These are phyloP conservation scores for Fistularia tabacaria DNA, from an alignment of 2,797 vertebrate genomes.

Conservation along the genomic window DNA sequence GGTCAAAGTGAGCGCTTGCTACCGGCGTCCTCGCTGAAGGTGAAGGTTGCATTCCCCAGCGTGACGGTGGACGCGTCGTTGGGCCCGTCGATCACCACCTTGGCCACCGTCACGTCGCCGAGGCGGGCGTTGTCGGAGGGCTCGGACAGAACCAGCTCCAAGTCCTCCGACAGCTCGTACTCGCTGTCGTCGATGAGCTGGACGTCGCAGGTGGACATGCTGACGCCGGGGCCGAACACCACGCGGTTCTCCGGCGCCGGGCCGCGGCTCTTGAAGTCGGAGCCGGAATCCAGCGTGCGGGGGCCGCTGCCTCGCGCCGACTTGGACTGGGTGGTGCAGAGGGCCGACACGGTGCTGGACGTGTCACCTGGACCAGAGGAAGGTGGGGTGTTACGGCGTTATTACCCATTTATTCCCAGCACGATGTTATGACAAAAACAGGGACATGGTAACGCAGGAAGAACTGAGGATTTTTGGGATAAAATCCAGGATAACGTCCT, in stretches of 20 bases:
- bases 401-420: too few species aligned
- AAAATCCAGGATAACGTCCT: too few species aligned
- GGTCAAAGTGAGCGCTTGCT: not conserved
- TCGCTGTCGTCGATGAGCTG: slow-evolving; percentile 92
- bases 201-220: slow-evolving; percentile 84
- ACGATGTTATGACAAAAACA: too few species aligned
- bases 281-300: slow-evolving; percentile 85
- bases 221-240: slow-evolving; percentile 83
- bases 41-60: slow-evolving; percentile 85
- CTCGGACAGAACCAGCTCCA: slow-evolving; percentile 85
- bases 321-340: slow-evolving; percentile 87
- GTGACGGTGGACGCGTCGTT: slow-evolving; percentile 91
- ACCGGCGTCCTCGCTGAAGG: slow-evolving; percentile 92
- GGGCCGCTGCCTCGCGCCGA: slow-evolving; percentile 90
- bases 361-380: slow-evolving; percentile 74
- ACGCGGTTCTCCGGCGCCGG: slow-evolving; percentile 80
- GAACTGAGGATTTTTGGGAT: too few species aligned
- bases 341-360: slow-evolving; percentile 85
- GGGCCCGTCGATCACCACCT: slow-evolving; percentile 86
- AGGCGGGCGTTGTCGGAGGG: slow-evolving; percentile 83
- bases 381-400: too few species aligned
- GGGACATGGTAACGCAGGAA: too few species aligned
- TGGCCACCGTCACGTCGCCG: slow-evolving; percentile 76
- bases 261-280: slow-evolving; percentile 90
- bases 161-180: slow-evolving; percentile 95